Conservation (phyloP, 2,797 vertebrate genomes). For the Pipistrellus pygmaeus region DNA sequence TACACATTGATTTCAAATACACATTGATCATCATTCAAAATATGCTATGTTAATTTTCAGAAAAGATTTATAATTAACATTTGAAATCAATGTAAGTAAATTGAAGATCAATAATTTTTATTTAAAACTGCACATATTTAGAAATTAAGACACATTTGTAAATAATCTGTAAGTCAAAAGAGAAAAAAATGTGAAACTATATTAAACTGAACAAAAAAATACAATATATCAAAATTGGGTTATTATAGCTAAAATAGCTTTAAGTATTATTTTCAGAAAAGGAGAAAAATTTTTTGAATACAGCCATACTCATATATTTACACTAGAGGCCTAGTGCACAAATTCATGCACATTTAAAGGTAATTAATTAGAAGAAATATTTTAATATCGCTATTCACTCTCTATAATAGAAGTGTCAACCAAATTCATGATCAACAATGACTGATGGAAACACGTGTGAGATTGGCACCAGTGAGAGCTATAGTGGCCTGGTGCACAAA, state of each 20-base stretch:
- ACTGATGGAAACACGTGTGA: no score
- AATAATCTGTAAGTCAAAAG: neutral
- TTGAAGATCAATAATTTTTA: neutral
- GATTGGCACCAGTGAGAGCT: no score
- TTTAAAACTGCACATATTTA: neutral
- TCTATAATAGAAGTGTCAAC: no score
- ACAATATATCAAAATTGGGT: neutral
- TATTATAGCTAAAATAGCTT: neutral
- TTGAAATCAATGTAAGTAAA: neutral
- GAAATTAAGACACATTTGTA: slow-evolving; percentile 1
- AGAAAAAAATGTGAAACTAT: neutral
- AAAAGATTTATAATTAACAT: neutral
- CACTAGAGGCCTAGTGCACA: no score
- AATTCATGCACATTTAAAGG: no score
- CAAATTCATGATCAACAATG: no score
- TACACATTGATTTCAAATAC: neutral
- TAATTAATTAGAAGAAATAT: no score
- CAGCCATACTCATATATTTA: no score
- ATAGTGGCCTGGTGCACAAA: no score
- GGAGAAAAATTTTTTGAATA: no score
- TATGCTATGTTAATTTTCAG: neutral
- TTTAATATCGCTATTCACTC: no score
- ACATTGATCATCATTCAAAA: neutral
- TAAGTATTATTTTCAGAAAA: neutral
- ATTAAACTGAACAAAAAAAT: neutral